Evolutionary conservation across 2,113 vertebrate genomes (phyloP).

Genomic region (Mungos mungo): DNA sequence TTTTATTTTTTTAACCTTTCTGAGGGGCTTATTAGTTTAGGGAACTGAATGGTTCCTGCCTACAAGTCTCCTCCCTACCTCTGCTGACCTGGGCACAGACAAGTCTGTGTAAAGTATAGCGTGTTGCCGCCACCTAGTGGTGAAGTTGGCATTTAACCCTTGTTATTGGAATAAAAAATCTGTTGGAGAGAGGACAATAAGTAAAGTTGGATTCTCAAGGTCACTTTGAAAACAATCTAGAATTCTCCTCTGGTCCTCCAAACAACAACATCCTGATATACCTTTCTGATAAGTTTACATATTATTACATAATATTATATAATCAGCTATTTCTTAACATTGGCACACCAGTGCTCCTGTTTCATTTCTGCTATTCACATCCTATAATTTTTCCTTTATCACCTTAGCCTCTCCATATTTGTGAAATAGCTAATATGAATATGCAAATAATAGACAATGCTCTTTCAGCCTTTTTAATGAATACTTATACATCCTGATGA

Average conservation of each 20-base stretch:
- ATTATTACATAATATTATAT: neutral
- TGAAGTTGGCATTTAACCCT: neutral
- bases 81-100: rapidly evolving
- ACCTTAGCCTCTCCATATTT: neutral
- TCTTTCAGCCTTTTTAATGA: neutral
- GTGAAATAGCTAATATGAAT: neutral
- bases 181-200: neutral
- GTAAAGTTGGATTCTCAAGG: neutral
- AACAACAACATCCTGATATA: neutral
- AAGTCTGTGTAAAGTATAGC: neutral
- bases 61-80: neutral
- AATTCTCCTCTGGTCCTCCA: too few species aligned
- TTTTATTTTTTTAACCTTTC: neutral
- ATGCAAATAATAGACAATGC: neutral
- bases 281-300: neutral
- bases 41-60: neutral
- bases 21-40: neutral
- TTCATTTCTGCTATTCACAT: neutral
- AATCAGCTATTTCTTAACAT: neutral
- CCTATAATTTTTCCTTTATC: neutral
- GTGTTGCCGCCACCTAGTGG: constrained; percentile 59
- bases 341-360: neutral
- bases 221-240: neutral
- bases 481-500: neutral
- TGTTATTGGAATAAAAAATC: neutral